Evolutionary conservation across 2,888 invertebrate species (phyloP).

Genomic region (Scelioninae gen. 2): DNA sequence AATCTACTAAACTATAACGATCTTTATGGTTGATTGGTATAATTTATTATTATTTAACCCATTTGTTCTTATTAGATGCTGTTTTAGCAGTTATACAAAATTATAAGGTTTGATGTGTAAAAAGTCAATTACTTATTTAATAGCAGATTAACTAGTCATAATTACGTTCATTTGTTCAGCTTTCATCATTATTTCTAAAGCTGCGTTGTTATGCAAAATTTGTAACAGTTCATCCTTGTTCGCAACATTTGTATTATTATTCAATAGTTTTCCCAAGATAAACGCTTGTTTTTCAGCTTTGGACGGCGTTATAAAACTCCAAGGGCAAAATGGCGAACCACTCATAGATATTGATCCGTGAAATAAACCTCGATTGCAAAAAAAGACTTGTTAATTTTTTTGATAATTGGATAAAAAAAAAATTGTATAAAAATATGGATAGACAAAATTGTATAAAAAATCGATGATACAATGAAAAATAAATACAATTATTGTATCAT

Average conservation of each 20-base stretch:
- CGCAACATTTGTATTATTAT: conserved; percentile 60
- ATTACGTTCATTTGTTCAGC: conserved; percentile 45
- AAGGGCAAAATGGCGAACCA: conserved; percentile 75
- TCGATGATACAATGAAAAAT: too few relatives aligned
- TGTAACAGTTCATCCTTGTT: conserved; percentile 54
- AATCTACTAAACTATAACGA: too few relatives aligned
- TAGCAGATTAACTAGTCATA: background rate
- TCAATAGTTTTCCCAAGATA: conserved; percentile 67
- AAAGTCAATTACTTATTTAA: background rate
- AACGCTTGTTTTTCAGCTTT: conserved; percentile 53
- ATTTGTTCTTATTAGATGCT: too few relatives aligned
- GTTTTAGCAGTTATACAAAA: too few relatives aligned
- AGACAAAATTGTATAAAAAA: too few relatives aligned
- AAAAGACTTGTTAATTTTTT: conserved; percentile 4
- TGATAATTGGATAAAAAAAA: too few relatives aligned
- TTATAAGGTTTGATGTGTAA: too few relatives aligned
- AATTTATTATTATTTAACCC: too few relatives aligned
- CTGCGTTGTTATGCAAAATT: conserved; percentile 50
- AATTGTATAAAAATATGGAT: too few relatives aligned
- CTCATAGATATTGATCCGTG: conserved; percentile 78
- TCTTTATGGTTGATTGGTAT: too few relatives aligned
- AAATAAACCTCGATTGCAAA: conserved; percentile 74
- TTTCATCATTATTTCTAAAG: conserved; percentile 45
- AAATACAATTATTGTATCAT: too few relatives aligned
- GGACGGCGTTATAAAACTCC: conserved; percentile 56